phyloP scores from a whole-genome alignment of 2,113 vertebrate species.

The Ursus arctos region DNA sequence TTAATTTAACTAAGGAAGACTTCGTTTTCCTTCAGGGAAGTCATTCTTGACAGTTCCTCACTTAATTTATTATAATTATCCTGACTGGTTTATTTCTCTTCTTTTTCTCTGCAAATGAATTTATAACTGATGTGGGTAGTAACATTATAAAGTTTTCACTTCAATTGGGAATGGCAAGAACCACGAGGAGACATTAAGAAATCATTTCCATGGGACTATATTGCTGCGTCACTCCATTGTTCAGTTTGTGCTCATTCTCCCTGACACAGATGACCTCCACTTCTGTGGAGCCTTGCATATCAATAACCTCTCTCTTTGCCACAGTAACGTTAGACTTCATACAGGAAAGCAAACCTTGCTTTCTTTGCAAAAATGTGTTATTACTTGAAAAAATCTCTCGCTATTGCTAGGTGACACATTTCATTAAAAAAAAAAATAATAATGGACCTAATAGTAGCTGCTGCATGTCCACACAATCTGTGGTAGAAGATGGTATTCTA shows the following conservation, averaged over 20 bases:
- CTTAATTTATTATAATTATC: conserved; percentile 75
- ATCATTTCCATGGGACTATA: conserved; percentile 21
- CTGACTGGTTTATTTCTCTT: conserved; percentile 60
- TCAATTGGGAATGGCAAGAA: conserved; percentile 8
- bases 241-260: background rate
- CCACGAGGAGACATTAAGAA: conserved; percentile 34
- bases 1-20: conserved; percentile 50
- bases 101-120: conserved; percentile 58
- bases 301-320: background rate
- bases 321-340: conserved; percentile 35
- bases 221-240: background rate
- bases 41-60: conserved; percentile 32
- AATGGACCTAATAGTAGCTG: background rate
- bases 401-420: background rate
- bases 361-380: background rate
- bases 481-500: background rate
- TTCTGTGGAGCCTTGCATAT: background rate
- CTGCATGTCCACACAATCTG: background rate
- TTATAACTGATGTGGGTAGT: conserved; percentile 72
- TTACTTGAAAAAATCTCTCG: conserved; percentile 39
- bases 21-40: conserved; percentile 60
- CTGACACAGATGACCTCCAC: background rate
- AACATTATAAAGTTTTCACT: conserved; percentile 55
- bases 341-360: background rate
- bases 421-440: background rate